Base-by-base conservation (phyloP, 2,113 vertebrate species). In the Nerophis lumbriciformis region DNA sequence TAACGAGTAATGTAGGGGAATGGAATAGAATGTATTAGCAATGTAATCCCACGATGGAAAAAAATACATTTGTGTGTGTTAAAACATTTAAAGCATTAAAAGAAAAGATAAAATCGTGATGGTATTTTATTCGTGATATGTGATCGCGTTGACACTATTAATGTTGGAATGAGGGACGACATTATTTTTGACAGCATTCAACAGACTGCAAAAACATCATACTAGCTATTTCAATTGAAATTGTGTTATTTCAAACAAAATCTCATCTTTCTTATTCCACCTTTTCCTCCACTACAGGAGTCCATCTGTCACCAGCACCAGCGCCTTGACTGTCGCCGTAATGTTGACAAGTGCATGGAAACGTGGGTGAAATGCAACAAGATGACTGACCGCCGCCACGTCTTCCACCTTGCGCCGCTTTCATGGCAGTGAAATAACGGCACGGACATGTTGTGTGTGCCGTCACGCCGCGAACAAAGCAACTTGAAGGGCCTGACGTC, bases 401-500 rank as follows among this genome's bases (percentile, higher is more conserved):
- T 10, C 12, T 57, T 57, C 4, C 6, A 44, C 16, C 28, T 19
- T 13, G 10, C 16, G 8, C 6, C n/a, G 1, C 4, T 12, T 12
- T 1, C 19, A 21, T 4, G 8, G 42, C 9, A 42, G 42, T 54
- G 16, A 44, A 16, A 57, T 44, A 44, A 19, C 8, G 16, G 15
- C 2, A 21, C 0, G 5, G 37, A 13, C 38, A 44, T 19, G 35
- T 56, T 56, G 8, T 13, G 19, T 8, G 6, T 13, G 55, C n/a
- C 10, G 28, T 28, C 28, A 28, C 55, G 1, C 38, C 8, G 16
- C 52, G 14, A 69, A 82, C 76, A 85, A 82, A 81, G 75, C 77
- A 64, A 57, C 60, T 59, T 63, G 75, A 72, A 72, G 73, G 87
- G 89, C 84, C 85, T 53, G 49, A 55, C 28, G 48, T 53, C 70